Base-by-base conservation (phyloP, 1,140 invertebrate genomes). In the Pantala flavescens region DNA sequence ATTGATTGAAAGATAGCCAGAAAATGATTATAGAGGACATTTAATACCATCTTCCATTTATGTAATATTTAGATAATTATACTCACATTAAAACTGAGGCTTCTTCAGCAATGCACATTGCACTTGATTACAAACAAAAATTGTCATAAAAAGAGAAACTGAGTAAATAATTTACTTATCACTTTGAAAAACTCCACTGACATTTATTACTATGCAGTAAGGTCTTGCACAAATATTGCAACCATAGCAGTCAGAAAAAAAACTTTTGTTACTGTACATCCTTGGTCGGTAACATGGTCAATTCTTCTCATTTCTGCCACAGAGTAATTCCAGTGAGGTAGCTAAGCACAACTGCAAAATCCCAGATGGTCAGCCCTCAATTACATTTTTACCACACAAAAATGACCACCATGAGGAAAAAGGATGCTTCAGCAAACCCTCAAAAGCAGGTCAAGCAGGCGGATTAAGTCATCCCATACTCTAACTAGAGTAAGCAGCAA, bases 291-390 rank as follows among this genome's bases (percentile, higher is more conserved):
- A 21, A 63, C 49, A 63, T 63, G 49, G 49, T 63, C 49, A 63
- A 19, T 63, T 63, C 49, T 19, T 63, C n/a, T 63, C 49, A 14
- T 19, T 21, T 63, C 49, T 63, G 49, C 49, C 49, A 63, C 49
- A 63, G 49, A 63, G 49, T 63, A 21, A 63, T 63, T 63, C 49
- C 49, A 63, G 12, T 63, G 49, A 63, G 49, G 49, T 63, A 63
- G 49, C 49, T 63, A 63, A 63, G 49, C 49, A 63, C 49, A 63
- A 63, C 49, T 63, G 49, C 49, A 16, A 63, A 63, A 63, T 63
- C 49, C 49, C 49, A 63, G 49, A 63, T 63, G 49, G 49, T 63
- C 49, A 16, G n/a, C 49, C 49, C 14, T 19, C 16, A 63, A 63
- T 19, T 63, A 5, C 14, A 63, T 63, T 21, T n/a, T 21, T 21